Conservation (phyloP, 2,113 vertebrate species). For the Panurus biarmicus region DNA sequence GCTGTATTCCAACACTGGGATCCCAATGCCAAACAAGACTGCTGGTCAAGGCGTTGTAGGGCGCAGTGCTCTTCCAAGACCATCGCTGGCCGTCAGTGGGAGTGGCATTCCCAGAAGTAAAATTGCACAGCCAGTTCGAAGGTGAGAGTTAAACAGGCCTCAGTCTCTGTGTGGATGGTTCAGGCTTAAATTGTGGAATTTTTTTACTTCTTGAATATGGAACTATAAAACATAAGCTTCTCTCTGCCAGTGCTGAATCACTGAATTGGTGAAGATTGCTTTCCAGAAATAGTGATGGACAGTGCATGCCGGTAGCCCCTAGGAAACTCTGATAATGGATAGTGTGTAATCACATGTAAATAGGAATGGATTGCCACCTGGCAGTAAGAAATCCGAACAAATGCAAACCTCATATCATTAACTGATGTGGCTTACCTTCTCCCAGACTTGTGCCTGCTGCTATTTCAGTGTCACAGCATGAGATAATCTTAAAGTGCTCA, state of each 20-base stretch:
- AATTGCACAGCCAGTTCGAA: constrained; percentile 88
- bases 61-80: constrained; percentile 90
- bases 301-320: neutral
- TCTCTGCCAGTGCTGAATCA: neutral
- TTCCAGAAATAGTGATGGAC: neutral
- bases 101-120: constrained; percentile 87
- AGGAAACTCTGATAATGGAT: neutral
- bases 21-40: constrained; percentile 83
- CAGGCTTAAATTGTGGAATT: neutral
- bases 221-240: neutral
- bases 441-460: neutral
- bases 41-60: constrained; percentile 64
- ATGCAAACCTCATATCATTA: neutral
- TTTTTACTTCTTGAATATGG: neutral
- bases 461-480: neutral
- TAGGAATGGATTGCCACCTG: neutral
- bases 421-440: neutral
- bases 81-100: constrained; percentile 81
- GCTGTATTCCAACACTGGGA: constrained; percentile 76
- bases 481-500: neutral
- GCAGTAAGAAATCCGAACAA: neutral
- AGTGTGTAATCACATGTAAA: neutral
- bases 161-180: neutral
- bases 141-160: constrained; percentile 67
- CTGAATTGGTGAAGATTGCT: neutral